Conservation (phyloP, 2,113 vertebrate species). For the Myotis brandtii region DNA sequence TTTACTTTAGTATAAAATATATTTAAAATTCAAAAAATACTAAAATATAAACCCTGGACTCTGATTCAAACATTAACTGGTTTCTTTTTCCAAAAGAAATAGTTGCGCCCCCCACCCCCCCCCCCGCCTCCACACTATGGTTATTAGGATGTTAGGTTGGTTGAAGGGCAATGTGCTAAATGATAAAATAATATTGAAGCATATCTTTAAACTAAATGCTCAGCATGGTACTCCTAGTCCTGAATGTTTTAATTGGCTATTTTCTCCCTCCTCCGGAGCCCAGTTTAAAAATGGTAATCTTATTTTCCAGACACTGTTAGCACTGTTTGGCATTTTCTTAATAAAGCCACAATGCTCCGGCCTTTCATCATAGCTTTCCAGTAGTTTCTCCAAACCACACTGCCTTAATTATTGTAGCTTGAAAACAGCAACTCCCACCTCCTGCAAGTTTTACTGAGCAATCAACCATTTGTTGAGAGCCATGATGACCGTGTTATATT, state of each 20-base stretch:
- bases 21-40: not conserved
- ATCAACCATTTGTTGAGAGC: not conserved
- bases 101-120: no score
- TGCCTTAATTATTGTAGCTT: not conserved
- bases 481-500: not conserved
- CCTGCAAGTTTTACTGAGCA: not conserved
- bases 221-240: slow-evolving; percentile 3
- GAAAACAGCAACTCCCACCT: not conserved
- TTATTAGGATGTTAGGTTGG: not conserved
- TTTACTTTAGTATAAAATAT: slow-evolving; percentile 21
- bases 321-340: slow-evolving; percentile 59
- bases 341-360: slow-evolving; percentile 33
- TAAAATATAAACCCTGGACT: not conserved
- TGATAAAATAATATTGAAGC: not conserved
- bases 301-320: slow-evolving; percentile 61
- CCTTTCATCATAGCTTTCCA: slow-evolving; percentile 56
- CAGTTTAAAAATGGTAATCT: slow-evolving; percentile 53
- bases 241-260: slow-evolving; percentile 55
- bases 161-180: not conserved
- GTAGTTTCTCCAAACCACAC: slow-evolving; percentile 38
- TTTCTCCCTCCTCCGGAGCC: slow-evolving; percentile 29
- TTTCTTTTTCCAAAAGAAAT: not conserved
- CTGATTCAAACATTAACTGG: not conserved
- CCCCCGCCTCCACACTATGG: not conserved
- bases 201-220: slow-evolving; percentile 24